A percentile compares a stretch with the other conserved stretches of the same genome.
Evolutionary conservation across 2,113 vertebrate genomes (phyloP).

Genomic region (Haemorhous mexicanus): DNA sequence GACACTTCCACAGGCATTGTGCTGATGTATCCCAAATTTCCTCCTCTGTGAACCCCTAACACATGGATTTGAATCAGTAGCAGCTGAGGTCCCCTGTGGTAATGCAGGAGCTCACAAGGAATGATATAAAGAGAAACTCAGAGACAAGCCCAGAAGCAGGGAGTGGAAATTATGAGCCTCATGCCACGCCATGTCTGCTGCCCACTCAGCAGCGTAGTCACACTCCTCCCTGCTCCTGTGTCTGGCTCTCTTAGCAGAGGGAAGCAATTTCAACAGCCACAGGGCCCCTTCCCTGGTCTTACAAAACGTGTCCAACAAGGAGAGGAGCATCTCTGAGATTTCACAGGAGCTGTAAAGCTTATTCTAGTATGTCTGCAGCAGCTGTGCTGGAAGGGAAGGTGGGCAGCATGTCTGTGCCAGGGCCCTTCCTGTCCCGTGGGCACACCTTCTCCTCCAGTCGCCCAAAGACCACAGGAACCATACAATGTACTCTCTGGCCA

Average conservation of each 20-base stretch:
- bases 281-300: neutral
- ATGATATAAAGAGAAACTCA: neutral
- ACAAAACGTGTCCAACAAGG: neutral
- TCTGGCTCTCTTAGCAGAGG: neutral
- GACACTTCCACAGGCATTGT: neutral
- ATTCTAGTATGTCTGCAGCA: neutral
- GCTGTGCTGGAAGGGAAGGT: neutral
- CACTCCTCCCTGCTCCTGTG: fast-evolving
- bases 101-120: neutral
- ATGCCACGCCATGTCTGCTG: fast-evolving
- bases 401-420: neutral
- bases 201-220: fast-evolving
- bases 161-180: neutral
- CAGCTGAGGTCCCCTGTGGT: neutral
- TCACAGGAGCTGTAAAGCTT: neutral
- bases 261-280: neutral
- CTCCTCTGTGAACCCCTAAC: neutral
- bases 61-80: fast-evolving
- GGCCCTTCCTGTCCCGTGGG: neutral
- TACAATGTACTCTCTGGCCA: neutral
- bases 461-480: neutral
- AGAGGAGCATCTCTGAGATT: fast-evolving
- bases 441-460: neutral
- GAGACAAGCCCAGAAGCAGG: neutral
- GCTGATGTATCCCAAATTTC: neutral